Evolutionary conservation across 2,888 invertebrate genomes (phyloP).

Genomic region (Nysson spinosus): DNA sequence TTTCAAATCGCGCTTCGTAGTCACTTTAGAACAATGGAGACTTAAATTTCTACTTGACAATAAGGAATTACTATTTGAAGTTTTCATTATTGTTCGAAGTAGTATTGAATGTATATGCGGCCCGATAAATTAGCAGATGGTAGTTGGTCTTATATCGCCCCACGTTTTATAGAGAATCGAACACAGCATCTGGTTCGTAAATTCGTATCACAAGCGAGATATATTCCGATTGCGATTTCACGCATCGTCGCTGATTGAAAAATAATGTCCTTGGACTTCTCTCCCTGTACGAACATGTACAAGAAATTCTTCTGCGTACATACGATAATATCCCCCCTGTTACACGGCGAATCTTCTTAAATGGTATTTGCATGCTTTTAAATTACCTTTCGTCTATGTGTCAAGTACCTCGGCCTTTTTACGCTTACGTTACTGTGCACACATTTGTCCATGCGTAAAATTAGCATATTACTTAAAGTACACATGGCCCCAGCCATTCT

Average conservation of each 20-base stretch:
- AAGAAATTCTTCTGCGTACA: slow-evolving; percentile 25
- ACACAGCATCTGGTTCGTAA: not conserved
- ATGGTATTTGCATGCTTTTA: slow-evolving; percentile 37
- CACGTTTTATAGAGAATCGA: not conserved
- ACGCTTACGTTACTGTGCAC: slow-evolving; percentile 10
- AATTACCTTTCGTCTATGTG: slow-evolving; percentile 23
- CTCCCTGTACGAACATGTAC: slow-evolving; percentile 13
- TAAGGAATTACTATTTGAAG: too few relatives aligned
- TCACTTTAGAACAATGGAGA: slow-evolving; percentile 22
- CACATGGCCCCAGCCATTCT: too few relatives aligned
- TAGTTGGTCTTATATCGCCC: too few relatives aligned
- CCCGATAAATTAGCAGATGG: too few relatives aligned
- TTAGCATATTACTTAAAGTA: too few relatives aligned
- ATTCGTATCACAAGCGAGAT: not conserved
- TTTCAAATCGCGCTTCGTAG: slow-evolving; percentile 18
- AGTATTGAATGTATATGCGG: too few relatives aligned
- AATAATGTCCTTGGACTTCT: slow-evolving; percentile 25
- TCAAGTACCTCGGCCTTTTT: too few relatives aligned
- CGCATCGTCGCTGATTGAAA: slow-evolving; percentile 32
- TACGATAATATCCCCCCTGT: slow-evolving; percentile 30
- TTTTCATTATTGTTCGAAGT: too few relatives aligned
- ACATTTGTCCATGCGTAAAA: slow-evolving; percentile 11
- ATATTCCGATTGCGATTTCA: slow-evolving; percentile 4
- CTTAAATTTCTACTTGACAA: slow-evolving; percentile 24
- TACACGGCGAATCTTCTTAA: slow-evolving; percentile 30